Evolutionary conservation across 2,888 invertebrate genomes (phyloP).

Genomic region (Drosophila robusta): DNA sequence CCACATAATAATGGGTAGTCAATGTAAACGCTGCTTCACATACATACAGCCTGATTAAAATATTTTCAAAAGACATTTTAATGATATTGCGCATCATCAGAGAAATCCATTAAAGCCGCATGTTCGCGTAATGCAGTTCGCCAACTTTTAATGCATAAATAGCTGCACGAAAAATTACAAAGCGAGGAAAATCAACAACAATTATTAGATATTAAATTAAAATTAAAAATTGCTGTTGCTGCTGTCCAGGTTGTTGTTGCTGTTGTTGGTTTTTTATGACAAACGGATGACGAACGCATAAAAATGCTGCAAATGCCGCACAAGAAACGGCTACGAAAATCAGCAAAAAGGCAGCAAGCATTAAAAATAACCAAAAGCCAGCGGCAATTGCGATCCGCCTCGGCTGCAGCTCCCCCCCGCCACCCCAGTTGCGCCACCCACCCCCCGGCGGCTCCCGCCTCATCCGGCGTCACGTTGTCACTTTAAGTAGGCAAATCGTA

Average conservation of each 20-base stretch:
- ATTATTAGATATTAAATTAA: conserved; percentile 80
- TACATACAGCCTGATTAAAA: conserved; percentile 48
- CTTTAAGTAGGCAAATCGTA: conserved; percentile 77
- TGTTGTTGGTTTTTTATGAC: conserved; percentile 75
- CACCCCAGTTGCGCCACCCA: background rate
- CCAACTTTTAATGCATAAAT: conserved; percentile 65
- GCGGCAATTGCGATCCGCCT: conserved; percentile 54
- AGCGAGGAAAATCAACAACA: conserved; percentile 49
- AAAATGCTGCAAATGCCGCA: conserved; percentile 73
- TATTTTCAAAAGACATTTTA: conserved; percentile 30
- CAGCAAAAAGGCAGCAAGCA: conserved; percentile 46
- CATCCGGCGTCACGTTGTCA: conserved; percentile 73
- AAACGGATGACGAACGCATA: conserved; percentile 81
- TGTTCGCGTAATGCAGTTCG: conserved; percentile 59
- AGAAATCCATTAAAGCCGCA: conserved; percentile 69
- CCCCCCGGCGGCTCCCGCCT: conserved; percentile 17
- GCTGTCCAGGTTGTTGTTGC: conserved; percentile 20
- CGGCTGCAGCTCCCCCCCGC: background rate
- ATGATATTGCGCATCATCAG: conserved; percentile 51
- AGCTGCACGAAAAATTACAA: conserved; percentile 54
- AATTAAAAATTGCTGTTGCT: conserved; percentile 64
- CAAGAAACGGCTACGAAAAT: conserved; percentile 65
- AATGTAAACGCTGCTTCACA: conserved; percentile 19
- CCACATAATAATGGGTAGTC: conserved; percentile 5
- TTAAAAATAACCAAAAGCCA: conserved; percentile 76